Evolutionary conservation across 2,888 invertebrate species (phyloP), one percentile per base, ranked within the genome.

Genomic region (Ornithoptera priamus): DNA sequence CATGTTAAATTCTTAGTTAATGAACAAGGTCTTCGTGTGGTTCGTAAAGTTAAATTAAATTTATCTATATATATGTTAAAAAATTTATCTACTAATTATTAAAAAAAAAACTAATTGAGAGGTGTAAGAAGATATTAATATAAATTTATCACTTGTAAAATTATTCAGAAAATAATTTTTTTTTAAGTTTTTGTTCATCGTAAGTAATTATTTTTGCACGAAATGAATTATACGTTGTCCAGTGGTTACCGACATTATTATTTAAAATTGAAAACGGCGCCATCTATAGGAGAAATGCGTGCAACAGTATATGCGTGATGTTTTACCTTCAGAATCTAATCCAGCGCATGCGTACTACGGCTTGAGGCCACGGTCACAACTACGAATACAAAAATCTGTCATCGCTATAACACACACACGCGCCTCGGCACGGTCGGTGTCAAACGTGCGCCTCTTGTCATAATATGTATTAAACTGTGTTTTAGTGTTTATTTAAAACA

Each of bases 361-460:
- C 79, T 84, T 82, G 86, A 87, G 89, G 89, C 86, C 89, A 87
- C 81, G 77, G 89, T 81, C 87, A 87, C 85, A 78, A 84, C 81
- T 77, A 86, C 84, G 83, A 78, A 80, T 74, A 78, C 73, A 73
- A 71, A 30, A 66, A 75, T 70, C 69, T 62, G 39, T 66, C 62
- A 60, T 67, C 62, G 71, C 70, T 70, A 71, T 42, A 66, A 72
- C 63, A 77, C 85, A 75, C 88, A 87, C 87, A 81, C 81, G 80
- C 80, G 80, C 74, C 73, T 39, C 75, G 77, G 77, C 72, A 79
- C 80, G 81, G 74, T 74, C 76, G 75, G 77, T 85, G 87, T 82
- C 82, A 87, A 85, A 85, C 86, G 89, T 84, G 82, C 77, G 73
- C 78, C 74, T 80, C 80, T 80, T 82, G 81, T 77, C 80, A 87